These are phyloP conservation scores for Ischnura elegans DNA, from an alignment of 2,888 invertebrate genomes.

Conservation along the genomic window DNA sequence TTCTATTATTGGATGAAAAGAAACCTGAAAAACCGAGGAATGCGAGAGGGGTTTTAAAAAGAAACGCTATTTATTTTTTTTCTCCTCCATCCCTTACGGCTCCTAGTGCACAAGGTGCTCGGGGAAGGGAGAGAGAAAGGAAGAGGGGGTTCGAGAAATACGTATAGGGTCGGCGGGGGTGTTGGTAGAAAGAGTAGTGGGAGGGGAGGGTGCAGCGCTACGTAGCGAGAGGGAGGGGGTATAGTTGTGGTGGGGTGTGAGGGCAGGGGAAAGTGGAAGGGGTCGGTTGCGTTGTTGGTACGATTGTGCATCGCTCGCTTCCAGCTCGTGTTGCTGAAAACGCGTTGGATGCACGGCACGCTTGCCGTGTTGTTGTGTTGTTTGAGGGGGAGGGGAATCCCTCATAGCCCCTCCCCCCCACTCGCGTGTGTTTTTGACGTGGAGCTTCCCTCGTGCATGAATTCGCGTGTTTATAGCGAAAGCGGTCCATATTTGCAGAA, in stretches of 20 bases:
- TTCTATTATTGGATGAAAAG: slow-evolving; percentile 35
- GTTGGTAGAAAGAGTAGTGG: background rate
- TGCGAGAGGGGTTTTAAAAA: background rate
- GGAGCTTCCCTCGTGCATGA: background rate
- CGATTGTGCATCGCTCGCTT: background rate
- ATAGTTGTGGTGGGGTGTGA: background rate
- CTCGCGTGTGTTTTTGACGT: background rate
- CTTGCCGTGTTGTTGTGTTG: background rate
- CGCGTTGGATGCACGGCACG: slow-evolving; percentile 14
- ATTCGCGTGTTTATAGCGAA: background rate
- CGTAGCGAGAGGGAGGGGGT: background rate
- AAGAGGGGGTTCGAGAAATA: background rate
- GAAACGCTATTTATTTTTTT: slow-evolving; percentile 22
- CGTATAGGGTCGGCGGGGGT: background rate
- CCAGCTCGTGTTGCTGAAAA: background rate
- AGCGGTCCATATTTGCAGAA: slow-evolving; percentile 33
- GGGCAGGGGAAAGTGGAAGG: background rate
- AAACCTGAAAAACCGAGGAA: slow-evolving; percentile 20
- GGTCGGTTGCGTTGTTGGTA: background rate
- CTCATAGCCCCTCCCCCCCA: too few species aligned
- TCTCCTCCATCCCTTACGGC: background rate
- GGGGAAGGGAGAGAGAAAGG: background rate
- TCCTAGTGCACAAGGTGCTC: background rate
- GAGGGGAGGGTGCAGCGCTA: background rate
- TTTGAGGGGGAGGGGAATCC: background rate